phyloP scores from a whole-genome alignment of 2,888 invertebrate species.

The Leptinotarsa haldemani region DNA sequence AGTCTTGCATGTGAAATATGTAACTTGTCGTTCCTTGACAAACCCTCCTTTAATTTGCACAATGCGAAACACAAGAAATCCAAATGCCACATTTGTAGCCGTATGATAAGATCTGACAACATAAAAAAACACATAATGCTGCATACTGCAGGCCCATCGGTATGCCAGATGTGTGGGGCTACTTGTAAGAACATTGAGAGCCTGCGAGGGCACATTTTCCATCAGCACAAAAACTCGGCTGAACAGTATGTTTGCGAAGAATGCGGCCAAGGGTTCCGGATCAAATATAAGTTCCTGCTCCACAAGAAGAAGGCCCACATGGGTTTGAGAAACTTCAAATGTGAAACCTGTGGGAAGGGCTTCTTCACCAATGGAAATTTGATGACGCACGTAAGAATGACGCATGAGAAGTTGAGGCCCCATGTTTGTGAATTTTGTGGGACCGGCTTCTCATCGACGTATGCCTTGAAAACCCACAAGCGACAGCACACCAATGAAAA shows the following conservation, averaged over 20 bases:
- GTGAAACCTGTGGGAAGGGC: constrained; percentile 53
- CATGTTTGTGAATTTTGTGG: constrained; percentile 53
- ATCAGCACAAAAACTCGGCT: constrained; percentile 56
- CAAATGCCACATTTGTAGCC: constrained; percentile 53
- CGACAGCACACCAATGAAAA: constrained; percentile 55
- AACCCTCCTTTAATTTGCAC: constrained; percentile 41
- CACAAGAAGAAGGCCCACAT: constrained; percentile 58
- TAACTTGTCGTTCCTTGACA: constrained; percentile 30
- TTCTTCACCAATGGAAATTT: constrained; percentile 51
- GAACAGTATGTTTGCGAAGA: constrained; percentile 56
- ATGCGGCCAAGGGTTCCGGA: constrained; percentile 55
- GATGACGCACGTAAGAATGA: constrained; percentile 51
- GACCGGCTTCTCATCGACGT: constrained; percentile 51
- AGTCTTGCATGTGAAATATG: constrained; percentile 39
- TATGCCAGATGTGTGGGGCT: constrained; percentile 57
- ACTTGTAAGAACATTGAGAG: constrained; percentile 59
- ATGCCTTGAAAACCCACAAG: constrained; percentile 53
- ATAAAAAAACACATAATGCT: constrained; percentile 53
- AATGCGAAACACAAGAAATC: constrained; percentile 53
- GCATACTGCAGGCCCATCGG: constrained; percentile 52
- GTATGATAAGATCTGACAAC: constrained; percentile 51
- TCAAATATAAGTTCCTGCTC: constrained; percentile 55
- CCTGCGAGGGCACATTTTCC: constrained; percentile 58
- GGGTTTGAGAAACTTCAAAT: constrained; percentile 53
- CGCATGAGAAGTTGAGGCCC: constrained; percentile 51